Conservation (phyloP, 2,113 vertebrate species). For the Brachyistius frenatus region DNA sequence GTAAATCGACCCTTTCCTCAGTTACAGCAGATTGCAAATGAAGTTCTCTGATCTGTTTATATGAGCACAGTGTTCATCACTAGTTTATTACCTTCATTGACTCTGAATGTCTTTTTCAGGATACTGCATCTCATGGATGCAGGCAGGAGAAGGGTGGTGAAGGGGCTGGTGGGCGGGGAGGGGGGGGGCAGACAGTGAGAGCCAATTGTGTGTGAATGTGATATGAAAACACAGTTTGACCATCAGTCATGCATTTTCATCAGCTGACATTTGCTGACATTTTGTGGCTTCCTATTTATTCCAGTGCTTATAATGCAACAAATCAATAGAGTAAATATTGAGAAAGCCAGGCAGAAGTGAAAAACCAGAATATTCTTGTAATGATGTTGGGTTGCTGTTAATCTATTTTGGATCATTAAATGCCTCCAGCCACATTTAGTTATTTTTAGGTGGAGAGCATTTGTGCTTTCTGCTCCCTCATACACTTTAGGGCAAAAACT, state of each 20-base stretch:
- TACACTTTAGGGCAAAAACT: neutral
- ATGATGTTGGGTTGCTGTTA: constrained; percentile 12
- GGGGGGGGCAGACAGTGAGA: constrained; percentile 16
- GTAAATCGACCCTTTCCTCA: constrained; percentile 47
- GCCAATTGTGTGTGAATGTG: constrained; percentile 61
- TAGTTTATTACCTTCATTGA: constrained; percentile 57
- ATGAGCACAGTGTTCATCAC: constrained; percentile 47
- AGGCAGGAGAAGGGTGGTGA: neutral
- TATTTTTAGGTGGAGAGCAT: neutral
- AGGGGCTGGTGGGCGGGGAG: too few relatives aligned
- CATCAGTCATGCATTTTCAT: constrained; percentile 75
- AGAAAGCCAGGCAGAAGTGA: constrained; percentile 1
- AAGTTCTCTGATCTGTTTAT: constrained; percentile 53
- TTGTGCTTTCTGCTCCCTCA: neutral
- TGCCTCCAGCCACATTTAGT: neutral
- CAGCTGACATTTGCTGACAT: constrained; percentile 75
- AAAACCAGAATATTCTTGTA: constrained; percentile 9
- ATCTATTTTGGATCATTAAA: constrained; percentile 14
- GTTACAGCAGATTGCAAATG: constrained; percentile 36
- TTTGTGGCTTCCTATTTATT: constrained; percentile 53
- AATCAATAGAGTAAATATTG: constrained; percentile 55
- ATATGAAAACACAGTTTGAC: constrained; percentile 55
- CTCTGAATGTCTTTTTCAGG: constrained; percentile 41
- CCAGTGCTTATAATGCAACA: constrained; percentile 25
- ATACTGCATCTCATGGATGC: constrained; percentile 23